These are phyloP conservation scores for Myrmecobius fasciatus DNA, from an alignment of 2,113 vertebrate species.

Conservation along the genomic window DNA sequence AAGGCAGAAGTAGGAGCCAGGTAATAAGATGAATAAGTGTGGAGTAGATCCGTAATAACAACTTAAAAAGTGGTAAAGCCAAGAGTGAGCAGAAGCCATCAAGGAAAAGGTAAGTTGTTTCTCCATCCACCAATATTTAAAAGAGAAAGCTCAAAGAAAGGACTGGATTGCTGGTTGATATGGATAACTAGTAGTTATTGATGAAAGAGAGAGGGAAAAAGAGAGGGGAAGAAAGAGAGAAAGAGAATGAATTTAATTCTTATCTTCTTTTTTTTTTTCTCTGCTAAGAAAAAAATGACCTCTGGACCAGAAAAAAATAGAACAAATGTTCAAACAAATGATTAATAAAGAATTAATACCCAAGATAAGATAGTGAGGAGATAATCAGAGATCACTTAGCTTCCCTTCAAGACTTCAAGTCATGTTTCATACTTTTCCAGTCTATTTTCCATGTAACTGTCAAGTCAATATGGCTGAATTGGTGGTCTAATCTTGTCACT, in stretches of 20 bases:
- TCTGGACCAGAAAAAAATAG: not conserved
- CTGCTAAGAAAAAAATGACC: not conserved
- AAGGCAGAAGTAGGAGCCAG: not conserved
- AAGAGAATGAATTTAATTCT: not conserved
- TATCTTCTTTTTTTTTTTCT: not conserved
- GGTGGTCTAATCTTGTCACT: not conserved
- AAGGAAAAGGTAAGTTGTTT: not conserved
- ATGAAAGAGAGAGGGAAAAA: no score
- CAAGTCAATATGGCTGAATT: not conserved
- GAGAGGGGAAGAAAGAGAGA: no score
- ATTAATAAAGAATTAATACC: not conserved
- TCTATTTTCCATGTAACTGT: not conserved
- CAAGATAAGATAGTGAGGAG: not conserved
- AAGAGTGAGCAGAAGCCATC: not conserved
- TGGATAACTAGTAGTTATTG: not conserved
- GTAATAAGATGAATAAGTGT: not conserved
- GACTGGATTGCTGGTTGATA: not conserved
- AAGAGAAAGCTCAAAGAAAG: not conserved
- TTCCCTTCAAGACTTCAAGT: not conserved
- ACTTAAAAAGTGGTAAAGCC: not conserved
- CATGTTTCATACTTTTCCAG: not conserved
- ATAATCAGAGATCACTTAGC: not conserved
- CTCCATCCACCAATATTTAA: not conserved
- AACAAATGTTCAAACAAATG: not conserved
- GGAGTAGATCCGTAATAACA: not conserved